Evolutionary conservation across 2,797 vertebrate genomes (phyloP).

Genomic region (Florisuga fusca): DNA sequence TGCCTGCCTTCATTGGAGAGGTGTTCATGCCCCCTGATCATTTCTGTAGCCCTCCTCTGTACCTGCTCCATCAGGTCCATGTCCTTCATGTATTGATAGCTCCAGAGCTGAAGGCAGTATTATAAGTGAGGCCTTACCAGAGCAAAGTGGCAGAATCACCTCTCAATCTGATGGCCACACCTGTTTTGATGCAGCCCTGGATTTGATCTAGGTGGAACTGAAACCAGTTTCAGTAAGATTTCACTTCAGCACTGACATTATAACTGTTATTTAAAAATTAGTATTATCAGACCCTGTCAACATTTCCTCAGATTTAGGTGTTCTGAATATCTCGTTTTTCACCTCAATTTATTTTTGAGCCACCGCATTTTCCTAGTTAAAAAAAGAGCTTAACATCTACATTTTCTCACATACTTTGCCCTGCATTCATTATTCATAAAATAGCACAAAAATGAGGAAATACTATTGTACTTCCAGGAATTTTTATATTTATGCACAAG

Average conservation of each 20-base stretch:
- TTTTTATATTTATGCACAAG: background rate
- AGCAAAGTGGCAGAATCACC: too few species aligned
- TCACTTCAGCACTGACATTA: background rate
- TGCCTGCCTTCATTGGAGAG: too few species aligned
- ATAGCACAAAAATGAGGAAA: background rate
- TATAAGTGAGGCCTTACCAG: too few species aligned
- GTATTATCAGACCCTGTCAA: background rate
- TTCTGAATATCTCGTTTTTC: background rate
- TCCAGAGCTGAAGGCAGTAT: too few species aligned
- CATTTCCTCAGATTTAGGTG: background rate
- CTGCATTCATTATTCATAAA: background rate
- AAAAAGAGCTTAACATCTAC: background rate
- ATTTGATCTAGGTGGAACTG: background rate
- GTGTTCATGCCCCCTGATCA: too few species aligned
- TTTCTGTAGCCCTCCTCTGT: too few species aligned
- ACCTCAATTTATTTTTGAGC: background rate
- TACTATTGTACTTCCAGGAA: background rate
- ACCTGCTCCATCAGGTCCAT: too few species aligned
- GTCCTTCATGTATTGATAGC: too few species aligned
- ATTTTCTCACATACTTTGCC: background rate
- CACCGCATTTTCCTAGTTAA: background rate
- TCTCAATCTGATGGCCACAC: too few species aligned
- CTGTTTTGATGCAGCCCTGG: too few species aligned
- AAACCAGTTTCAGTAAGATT: background rate
- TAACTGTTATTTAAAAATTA: background rate